Evolutionary conservation across 2,113 vertebrate genomes (phyloP).

Genomic region (Diphyllodes magnificus): DNA sequence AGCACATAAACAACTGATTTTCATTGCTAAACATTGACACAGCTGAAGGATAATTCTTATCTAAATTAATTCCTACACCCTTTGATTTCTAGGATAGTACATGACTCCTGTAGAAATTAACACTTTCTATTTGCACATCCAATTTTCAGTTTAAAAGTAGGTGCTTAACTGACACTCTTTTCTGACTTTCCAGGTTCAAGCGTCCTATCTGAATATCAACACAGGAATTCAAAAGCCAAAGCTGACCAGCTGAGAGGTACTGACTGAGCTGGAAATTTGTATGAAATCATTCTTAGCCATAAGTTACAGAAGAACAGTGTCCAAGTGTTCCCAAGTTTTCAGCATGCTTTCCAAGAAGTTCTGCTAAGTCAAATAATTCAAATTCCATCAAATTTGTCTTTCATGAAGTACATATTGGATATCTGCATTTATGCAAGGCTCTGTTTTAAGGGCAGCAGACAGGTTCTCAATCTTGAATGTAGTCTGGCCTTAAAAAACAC

Average conservation of each 20-base stretch:
- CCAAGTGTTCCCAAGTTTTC: neutral
- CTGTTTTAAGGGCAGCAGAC: neutral
- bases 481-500: neutral
- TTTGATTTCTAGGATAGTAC: neutral
- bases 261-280: neutral
- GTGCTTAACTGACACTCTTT: neutral
- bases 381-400: neutral
- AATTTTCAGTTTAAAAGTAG: slow-evolving; percentile 17
- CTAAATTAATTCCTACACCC: neutral
- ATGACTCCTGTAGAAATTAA: neutral
- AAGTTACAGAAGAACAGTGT: neutral
- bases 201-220: neutral
- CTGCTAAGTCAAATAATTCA: neutral
- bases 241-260: neutral
- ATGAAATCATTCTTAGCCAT: neutral
- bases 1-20: neutral
- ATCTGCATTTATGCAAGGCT: neutral
- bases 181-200: neutral
- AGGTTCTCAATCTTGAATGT: neutral
- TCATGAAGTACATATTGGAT: neutral
- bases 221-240: neutral
- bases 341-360: neutral
- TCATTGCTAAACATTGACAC: neutral
- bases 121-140: neutral
- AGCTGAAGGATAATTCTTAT: neutral